Base-by-base conservation (phyloP, 2,888 invertebrate species). In the Pyrgus malvae region DNA sequence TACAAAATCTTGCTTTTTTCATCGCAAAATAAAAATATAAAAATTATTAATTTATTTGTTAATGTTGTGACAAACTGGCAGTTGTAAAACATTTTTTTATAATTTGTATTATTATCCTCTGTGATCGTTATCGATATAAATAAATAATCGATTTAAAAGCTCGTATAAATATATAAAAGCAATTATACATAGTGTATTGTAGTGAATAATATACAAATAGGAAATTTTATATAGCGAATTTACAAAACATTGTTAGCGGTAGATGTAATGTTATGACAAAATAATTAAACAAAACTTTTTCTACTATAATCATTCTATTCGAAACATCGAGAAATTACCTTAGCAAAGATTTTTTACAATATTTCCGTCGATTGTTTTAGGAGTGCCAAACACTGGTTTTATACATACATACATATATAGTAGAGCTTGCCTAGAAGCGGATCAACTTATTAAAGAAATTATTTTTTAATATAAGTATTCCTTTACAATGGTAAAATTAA, bases 181-280 rank as follows among this genome's bases (percentile, higher is more conserved):
- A 23, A 51, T 35, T 51, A 25, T 35, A 35, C 16, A 35, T 50
- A 35, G 23, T 33, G 23, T 41, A 41, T 33, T 33, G 23, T 51
- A 51, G 42, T 51, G 35, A 27, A 42, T 51, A 35, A 48, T 48
- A 42, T 42, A 51, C 49, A 49, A 49, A 25, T 51, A 51, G 44
- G 48, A 62, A 67, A 66, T 70, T 72, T 70, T 73, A 68, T 73
- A 72, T 68, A 71, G 74, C 64, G 63, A 67, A 59, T 66, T 61
- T 69, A 69, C 66, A 66, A 57, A 44, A 45, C 56, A 64, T 65
- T 64, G 63, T 62, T 64, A 59, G 59, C 25, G 4, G 53, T 60
- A 60, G 59, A 40, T 25, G 49, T 58, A 21, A 35, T 25, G 14
- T 11, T 41, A 35, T 31, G 21, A 53, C 33, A 29, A 31, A 14